Percentiles rank a stretch among this genome's conserved stretches.
These are phyloP conservation scores for Scaptomyza caliginosa DNA, from an alignment of 2,888 invertebrate species.

Conservation along the genomic window DNA sequence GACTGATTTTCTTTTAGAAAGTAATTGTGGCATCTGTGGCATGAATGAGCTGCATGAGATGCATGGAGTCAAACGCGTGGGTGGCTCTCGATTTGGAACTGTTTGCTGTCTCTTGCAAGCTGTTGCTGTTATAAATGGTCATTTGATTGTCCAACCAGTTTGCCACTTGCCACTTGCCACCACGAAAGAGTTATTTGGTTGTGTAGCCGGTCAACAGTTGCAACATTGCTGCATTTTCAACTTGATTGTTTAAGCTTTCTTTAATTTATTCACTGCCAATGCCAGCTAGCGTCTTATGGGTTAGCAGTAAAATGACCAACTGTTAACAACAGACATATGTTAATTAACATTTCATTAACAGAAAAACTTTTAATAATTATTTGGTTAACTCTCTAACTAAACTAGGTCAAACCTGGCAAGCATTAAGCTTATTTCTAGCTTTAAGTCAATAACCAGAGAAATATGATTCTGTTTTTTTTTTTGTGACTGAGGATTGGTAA, in stretches of 20 bases:
- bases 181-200: slow-evolving; percentile 34
- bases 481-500: slow-evolving; percentile 40
- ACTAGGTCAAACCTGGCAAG: slow-evolving; percentile 19
- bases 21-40: slow-evolving; percentile 65
- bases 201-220: slow-evolving; percentile 22
- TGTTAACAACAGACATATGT: neutral
- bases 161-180: slow-evolving; percentile 14
- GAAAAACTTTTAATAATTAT: neutral
- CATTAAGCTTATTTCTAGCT: neutral
- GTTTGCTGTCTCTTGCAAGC: slow-evolving; percentile 6
- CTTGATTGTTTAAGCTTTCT: slow-evolving; percentile 43
- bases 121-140: slow-evolving; percentile 64
- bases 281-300: neutral
- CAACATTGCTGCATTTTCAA: slow-evolving; percentile 22
- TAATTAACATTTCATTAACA: neutral
- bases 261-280: slow-evolving; percentile 31
- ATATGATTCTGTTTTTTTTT: neutral
- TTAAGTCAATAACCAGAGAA: neutral
- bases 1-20: slow-evolving; percentile 66
- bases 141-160: slow-evolving; percentile 74
- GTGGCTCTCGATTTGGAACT: slow-evolving; percentile 39
- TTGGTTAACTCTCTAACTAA: neutral
- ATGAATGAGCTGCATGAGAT: slow-evolving; percentile 27
- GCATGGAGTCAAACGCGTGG: slow-evolving; percentile 44
- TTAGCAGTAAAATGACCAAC: neutral